Evolutionary conservation across 2,888 invertebrate species (phyloP), one percentile per base, ranked within the genome.

Genomic region (Drosophila borborema): DNA sequence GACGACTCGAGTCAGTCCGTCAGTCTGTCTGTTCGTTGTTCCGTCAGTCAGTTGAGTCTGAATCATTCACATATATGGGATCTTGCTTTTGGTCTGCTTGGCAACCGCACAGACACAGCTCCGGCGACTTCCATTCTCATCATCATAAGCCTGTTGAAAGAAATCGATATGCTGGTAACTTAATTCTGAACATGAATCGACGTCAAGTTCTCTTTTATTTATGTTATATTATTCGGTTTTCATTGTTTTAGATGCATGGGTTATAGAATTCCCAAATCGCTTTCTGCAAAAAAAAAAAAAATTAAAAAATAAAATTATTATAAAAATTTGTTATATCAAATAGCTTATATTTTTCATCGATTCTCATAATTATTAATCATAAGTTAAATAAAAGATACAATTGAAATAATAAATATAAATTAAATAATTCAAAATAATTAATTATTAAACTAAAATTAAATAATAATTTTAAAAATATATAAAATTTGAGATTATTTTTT

Each of bases 91-190:
- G 38, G 64, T 56, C 66, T 60, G 64, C 54, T 74, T 75, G 70
- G 76, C 89, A 86, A 86, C 82, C 77, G 59, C 81, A 18, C 20
- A 86, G 81, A 68, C 76, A 49, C 82, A 72, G 74, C 63, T 74
- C 67, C 61, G 72, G 77, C 43, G 75, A 78, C 70, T 86, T 89
- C 81, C 75, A 84, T 89, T 84, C 86, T 88, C 83, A 89, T 85
- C 83, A 82, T 80, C 80, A 85, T 86, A 89, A 84, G 78, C 80
- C 73, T 74, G 87, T 58, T 82, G 87, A 84, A 89, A 70, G 78
- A 88, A 88, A 87, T 90, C 89, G 90, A 89, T 89, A 80, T 76
- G 75, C 38, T 36, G 67, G 56, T 79, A 82, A 89, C 88, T 87
- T 90, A 81, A 81, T 89, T 83, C 80, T 89, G 82, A 79, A 85